Conservation (phyloP, 2,888 invertebrate genomes). For the Thereva unica region DNA sequence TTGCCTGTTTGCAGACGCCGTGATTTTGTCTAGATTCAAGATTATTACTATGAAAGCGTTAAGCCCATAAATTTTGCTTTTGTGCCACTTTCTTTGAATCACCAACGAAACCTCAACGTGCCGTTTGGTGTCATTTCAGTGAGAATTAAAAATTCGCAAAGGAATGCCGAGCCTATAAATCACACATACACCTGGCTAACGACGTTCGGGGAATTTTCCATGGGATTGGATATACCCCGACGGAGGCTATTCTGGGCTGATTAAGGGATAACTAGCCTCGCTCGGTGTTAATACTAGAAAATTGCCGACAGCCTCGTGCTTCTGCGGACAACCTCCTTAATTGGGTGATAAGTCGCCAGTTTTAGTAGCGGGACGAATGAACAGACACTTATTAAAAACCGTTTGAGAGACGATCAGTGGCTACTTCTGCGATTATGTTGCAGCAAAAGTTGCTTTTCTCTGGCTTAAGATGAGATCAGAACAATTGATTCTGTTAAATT, state of each 20-base stretch:
- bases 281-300: conserved; percentile 15
- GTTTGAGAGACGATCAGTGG: no score
- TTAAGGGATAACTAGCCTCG: conserved; percentile 12
- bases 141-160: neutral
- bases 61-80: conserved; percentile 25
- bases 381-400: neutral
- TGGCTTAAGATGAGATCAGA: no score
- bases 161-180: conserved; percentile 7
- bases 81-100: conserved; percentile 14
- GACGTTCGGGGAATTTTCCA: neutral
- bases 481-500: no score
- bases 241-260: neutral
- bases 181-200: conserved; percentile 16
- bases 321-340: conserved; percentile 13
- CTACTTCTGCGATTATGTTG: no score
- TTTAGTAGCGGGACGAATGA: neutral
- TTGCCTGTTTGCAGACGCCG: neutral
- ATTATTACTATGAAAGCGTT: conserved; percentile 5
- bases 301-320: neutral
- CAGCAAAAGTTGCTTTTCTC: no score
- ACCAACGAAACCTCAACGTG: no score
- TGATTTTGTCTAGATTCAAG: conserved; percentile 15
- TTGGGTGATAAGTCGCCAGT: conserved; percentile 5
- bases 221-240: no score
- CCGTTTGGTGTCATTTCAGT: no score